Percentiles rank a stretch among this genome's conserved stretches.
Evolutionary conservation across 1,140 invertebrate genomes (phyloP).

Genomic region (Camponotus floridanus): DNA sequence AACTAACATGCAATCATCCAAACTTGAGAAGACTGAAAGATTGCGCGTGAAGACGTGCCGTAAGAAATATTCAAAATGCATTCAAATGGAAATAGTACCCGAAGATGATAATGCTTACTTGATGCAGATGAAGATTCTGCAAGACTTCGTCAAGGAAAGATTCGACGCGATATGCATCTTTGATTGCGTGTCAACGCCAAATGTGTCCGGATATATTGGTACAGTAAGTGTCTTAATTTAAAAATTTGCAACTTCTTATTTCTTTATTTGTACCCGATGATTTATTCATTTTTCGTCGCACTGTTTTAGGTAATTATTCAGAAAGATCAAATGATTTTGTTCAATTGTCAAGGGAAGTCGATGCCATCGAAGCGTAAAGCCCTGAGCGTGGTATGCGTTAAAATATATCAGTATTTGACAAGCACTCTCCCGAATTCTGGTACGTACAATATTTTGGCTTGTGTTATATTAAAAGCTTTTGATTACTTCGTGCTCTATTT

Average conservation of each 20-base stretch:
- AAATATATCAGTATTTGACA: constrained; percentile 70
- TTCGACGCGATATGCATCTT: constrained; percentile 76
- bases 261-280: background rate
- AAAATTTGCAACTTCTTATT: background rate
- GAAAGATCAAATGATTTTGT: constrained; percentile 51
- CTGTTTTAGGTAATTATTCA: constrained; percentile 70
- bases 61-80: constrained; percentile 1
- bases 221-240: constrained; percentile 36
- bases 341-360: constrained; percentile 67
- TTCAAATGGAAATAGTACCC: background rate
- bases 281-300: background rate
- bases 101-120: constrained; percentile 20
- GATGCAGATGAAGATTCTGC: constrained; percentile 64
- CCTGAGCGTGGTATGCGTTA: constrained; percentile 63
- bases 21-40: constrained; percentile 18
- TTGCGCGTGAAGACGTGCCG: constrained; percentile 25
- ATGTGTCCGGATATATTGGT: constrained; percentile 11
- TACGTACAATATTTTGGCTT: constrained; percentile 47
- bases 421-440: constrained; percentile 17
- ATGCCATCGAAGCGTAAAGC: constrained; percentile 70
- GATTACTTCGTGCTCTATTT: constrained; percentile 50
- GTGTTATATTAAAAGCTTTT: constrained; percentile 50
- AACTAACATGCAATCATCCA: constrained; percentile 14
- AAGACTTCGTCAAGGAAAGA: constrained; percentile 73
- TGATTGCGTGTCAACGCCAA: constrained; percentile 13